Evolutionary conservation across 2,113 vertebrate genomes (phyloP).

Genomic region (Rhynchopsitta pachyrhyncha): DNA sequence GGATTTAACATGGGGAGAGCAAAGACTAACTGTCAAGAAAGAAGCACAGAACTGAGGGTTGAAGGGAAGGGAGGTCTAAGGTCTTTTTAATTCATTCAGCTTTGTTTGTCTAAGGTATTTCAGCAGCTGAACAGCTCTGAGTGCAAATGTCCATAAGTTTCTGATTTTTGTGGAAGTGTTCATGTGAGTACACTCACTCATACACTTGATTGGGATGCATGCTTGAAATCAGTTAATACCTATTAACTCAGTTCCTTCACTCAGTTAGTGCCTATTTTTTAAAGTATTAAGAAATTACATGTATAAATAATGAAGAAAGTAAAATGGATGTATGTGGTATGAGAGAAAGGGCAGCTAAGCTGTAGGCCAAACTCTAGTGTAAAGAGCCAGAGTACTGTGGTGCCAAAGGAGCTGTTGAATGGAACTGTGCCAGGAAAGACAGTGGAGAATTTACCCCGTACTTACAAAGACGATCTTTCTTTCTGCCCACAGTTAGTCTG

Average conservation of each 20-base stretch:
- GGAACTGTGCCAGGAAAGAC: background rate
- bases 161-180: background rate
- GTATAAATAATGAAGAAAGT: background rate
- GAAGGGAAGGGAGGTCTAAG: background rate
- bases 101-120: background rate
- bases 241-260: background rate
- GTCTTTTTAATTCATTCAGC: background rate
- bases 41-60: background rate
- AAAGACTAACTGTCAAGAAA: background rate
- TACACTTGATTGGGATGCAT: background rate
- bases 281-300: background rate
- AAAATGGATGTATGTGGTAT: background rate
- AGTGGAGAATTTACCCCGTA: background rate
- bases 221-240: background rate
- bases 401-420: background rate
- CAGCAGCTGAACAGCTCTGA: background rate
- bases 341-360: background rate
- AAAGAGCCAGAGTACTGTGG: background rate
- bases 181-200: background rate
- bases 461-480: slow-evolving; percentile 19
- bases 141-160: background rate
- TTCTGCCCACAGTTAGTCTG: slow-evolving; percentile 33
- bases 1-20: background rate
- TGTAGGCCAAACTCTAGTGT: background rate
- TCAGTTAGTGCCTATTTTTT: background rate